Evolutionary conservation across 2,113 vertebrate genomes (phyloP).

Genomic region (Macrotus californicus): DNA sequence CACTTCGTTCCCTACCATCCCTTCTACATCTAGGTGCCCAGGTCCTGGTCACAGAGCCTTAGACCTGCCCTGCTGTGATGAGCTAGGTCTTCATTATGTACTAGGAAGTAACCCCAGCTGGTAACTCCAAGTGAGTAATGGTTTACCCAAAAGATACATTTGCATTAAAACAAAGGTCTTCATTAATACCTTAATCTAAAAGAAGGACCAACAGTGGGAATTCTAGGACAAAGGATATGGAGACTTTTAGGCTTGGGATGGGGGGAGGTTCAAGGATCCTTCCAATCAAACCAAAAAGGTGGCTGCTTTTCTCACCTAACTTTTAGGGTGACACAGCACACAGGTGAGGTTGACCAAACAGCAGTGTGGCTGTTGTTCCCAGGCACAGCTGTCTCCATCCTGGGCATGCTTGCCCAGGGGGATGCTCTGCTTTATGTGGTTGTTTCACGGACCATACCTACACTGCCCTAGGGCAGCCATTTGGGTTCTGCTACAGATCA

Average conservation of each 20-base stretch:
- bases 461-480: background rate
- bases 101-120: background rate
- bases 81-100: background rate
- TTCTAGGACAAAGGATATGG: background rate
- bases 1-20: background rate
- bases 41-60: background rate
- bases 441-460: background rate
- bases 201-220: background rate
- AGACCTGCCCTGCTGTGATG: background rate
- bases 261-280: rapidly evolving
- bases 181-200: background rate
- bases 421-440: background rate
- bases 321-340: background rate
- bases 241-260: background rate
- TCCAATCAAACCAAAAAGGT: background rate
- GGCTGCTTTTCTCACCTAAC: background rate
- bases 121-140: background rate
- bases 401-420: background rate
- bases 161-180: background rate
- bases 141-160: background rate
- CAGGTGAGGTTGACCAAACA: background rate
- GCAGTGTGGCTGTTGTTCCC: background rate
- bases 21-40: background rate
- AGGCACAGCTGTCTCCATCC: background rate
- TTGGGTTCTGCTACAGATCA: background rate